Evolutionary conservation across 1,140 invertebrate species (phyloP), one percentile per base, ranked within the genome.

Genomic region (Brachionus manjavacas): DNA sequence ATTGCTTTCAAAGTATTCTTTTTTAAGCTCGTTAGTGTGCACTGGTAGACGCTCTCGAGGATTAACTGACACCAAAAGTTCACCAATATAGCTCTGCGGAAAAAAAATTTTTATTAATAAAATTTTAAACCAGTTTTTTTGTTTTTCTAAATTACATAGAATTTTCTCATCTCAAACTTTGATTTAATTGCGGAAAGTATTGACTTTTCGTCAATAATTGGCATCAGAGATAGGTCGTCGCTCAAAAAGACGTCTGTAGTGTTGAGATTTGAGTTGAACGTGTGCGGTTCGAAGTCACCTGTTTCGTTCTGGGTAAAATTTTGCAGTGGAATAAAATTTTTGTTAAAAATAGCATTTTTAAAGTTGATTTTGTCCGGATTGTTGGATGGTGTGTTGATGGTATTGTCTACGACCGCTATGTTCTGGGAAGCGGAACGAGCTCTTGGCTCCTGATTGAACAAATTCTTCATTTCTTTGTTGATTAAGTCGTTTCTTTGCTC

Each of bases 21-120:
- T 68, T 12, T 64, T 80, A 0, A 46, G n/a, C 23, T 66, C 72
- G 2, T 78, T 35, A 1, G 28, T 9, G 35, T 98, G 98, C 86
- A 98, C 97, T 4, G 96, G 96, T 90, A 96, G 95, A 88, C 97
- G 97, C 91, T 92, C 91, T 86, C 60, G 94, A 8, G 94, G 94
- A 88, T 94, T 94, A n/a, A 94, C 91, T 0, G 93, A 93, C 49
- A 94, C 93, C 70, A 94, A 88, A 39, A 94, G 93, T 55, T 93
- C 93, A 9, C 94, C 94, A 86, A 94, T 94, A 88, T 94, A 94
- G 25, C 94, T 94, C 93, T 94, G 9, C 2, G 9, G 0, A 55
- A 55, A 52, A 20, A 43, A 39, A 16, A 64, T n/a, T 23, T 23
- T 64, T 64, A 35, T 64, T 2, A 16, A 20, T 14, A 78, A 55